Evolutionary conservation across 2,113 vertebrate genomes (phyloP).

Genomic region (Cyprinodon variegatus): DNA sequence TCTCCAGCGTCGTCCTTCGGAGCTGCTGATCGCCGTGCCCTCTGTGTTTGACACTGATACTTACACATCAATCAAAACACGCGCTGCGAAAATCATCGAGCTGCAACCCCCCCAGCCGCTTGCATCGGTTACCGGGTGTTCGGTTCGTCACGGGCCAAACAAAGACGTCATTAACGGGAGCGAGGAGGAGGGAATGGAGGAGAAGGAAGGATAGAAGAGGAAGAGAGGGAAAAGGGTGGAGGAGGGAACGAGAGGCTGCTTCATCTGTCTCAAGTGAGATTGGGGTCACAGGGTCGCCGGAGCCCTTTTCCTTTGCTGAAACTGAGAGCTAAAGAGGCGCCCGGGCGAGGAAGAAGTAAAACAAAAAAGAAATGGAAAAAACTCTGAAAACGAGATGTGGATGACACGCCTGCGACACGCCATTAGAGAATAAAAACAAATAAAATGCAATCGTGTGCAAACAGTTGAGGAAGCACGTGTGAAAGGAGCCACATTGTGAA

Average conservation of each 20-base stretch:
- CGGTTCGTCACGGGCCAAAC: conserved; percentile 58
- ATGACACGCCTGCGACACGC: conserved; percentile 61
- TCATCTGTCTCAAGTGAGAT: conserved; percentile 81
- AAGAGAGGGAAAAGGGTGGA: neutral
- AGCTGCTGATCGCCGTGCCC: conserved; percentile 52
- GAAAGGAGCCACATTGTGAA: conserved; percentile 21
- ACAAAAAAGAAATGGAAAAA: conserved; percentile 22
- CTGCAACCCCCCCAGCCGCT: neutral
- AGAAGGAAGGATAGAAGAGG: neutral
- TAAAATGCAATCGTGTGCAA: conserved; percentile 64
- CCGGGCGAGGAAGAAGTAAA: conserved; percentile 12
- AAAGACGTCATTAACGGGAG: conserved; percentile 66
- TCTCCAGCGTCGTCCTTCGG: conserved; percentile 41
- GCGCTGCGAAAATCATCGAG: conserved; percentile 1
- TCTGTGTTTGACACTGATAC: conserved; percentile 73
- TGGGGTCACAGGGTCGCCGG: conserved; percentile 69
- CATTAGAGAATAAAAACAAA: conserved; percentile 74
- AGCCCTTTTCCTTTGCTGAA: conserved; percentile 69
- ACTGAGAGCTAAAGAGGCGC: conserved; percentile 49
- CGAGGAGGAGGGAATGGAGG: conserved; percentile 21
- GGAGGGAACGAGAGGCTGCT: conserved; percentile 50
- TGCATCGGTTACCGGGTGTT: conserved; percentile 47
- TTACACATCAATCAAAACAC: conserved; percentile 55
- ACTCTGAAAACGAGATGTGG: conserved; percentile 58
- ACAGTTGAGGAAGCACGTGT: conserved; percentile 45